A percentile compares a stretch with the other conserved stretches of the same genome.
These are phyloP conservation scores for Polyommatus icarus DNA, from an alignment of 2,888 invertebrate species.

Conservation along the genomic window DNA sequence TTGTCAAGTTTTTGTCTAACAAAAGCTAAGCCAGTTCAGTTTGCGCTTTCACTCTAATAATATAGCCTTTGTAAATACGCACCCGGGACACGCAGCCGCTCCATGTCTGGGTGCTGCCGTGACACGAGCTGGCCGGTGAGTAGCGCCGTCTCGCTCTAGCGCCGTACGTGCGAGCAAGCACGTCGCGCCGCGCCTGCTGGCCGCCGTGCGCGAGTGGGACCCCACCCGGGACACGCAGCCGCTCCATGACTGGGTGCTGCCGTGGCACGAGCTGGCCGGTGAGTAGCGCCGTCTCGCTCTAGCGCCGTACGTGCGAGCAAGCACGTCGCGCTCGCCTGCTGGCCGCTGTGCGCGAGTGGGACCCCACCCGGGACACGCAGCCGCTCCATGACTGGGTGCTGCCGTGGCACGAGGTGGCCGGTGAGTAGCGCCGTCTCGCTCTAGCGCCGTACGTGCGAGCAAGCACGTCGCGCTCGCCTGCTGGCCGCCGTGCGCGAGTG, in stretches of 20 bases:
- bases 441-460: background rate
- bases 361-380: slow-evolving; percentile 95
- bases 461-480: slow-evolving; percentile 83
- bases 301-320: background rate
- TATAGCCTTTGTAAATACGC: too few relatives aligned
- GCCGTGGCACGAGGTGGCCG: slow-evolving; percentile 95
- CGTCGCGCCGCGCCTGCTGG: slow-evolving; percentile 86
- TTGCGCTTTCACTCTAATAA: too few relatives aligned
- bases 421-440: slow-evolving; percentile 55
- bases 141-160: background rate
- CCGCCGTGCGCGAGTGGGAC: slow-evolving; percentile 95
- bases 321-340: slow-evolving; percentile 85
- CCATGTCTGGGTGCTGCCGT: slow-evolving; percentile 98
- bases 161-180: background rate
- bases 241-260: slow-evolving; percentile 98
- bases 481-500: too few relatives aligned
- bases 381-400: slow-evolving; percentile 98
- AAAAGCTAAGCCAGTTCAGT: too few relatives aligned
- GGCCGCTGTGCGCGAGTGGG: slow-evolving; percentile 84
- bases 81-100: slow-evolving; percentile 97
- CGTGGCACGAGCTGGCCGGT: slow-evolving; percentile 95
- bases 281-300: slow-evolving; percentile 37
- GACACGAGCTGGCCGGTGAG: slow-evolving; percentile 91
- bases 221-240: slow-evolving; percentile 97
- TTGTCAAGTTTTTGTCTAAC: too few relatives aligned